Base-by-base conservation (phyloP, 2,797 vertebrate genomes). In the Acrossocheilus fasciatus region DNA sequence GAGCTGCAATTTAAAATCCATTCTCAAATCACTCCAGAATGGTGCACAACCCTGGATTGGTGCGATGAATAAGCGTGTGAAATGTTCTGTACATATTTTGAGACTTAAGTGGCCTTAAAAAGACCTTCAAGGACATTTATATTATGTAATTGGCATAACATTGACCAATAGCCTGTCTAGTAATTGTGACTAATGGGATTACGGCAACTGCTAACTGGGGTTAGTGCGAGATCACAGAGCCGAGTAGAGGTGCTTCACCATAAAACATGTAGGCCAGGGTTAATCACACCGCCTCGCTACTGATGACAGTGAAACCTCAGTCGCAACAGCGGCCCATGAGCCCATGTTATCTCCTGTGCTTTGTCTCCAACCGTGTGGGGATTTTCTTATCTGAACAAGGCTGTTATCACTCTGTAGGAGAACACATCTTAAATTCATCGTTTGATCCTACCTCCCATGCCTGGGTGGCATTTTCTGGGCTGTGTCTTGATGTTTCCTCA, bases 391-490 rank as follows among this genome's bases (percentile, higher is more conserved):
- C 72, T 70, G 26, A 68, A 78, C 66, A 69, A 30, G 72, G 57
- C 70, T 75, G 76, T 43, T 73, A 75, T 74, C 54, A 85, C 36
- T 45, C 43, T 39, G 62, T 50, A 47, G 1, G 26, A 81, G 3
- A 41, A 62, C 36, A 47, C 45, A 64, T 77, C 73, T 34, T 1
- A 10, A 39, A 76, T 70, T 36, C 26, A 43, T 4, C 6, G 4
- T 87, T 83, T 78, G 15, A 34, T 88, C 88, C 64, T 99, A 99
- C 98, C 98, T 99, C 96, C 97, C 97, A 99, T 86, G 93, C 96
- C 97, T 2, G 95, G 97, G 89, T 90, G 92, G 50, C 95, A 94
- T 81, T 97, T 96, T 92, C 94, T 82, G 97, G 95, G 90, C 91
- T 93, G 69, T 95, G 90, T 52, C 91, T 93, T 87, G 95, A 96